Evolutionary conservation across 2,113 vertebrate genomes (phyloP).

Genomic region (Mesembrinibis cayennensis): DNA sequence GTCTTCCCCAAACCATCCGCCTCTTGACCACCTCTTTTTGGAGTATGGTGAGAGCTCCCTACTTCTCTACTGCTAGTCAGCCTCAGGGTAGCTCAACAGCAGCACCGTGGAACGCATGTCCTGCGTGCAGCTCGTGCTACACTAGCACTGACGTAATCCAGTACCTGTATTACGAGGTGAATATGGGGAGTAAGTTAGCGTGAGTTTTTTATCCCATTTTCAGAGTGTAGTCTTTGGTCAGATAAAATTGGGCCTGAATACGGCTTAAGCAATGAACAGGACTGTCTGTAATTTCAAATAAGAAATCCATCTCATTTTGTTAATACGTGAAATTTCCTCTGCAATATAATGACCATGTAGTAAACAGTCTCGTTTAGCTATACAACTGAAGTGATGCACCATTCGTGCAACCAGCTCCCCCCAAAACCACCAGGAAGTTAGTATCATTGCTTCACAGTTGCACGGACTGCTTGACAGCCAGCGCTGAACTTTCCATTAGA

Average conservation of each 20-base stretch:
- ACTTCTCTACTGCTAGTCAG: neutral
- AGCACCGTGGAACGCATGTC: neutral
- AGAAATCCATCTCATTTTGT: neutral
- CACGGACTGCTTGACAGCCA: neutral
- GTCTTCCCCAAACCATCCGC: neutral
- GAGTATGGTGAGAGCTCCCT: neutral
- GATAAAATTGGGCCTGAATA: neutral
- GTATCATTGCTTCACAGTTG: neutral
- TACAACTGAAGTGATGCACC: neutral
- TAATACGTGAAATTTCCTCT: neutral
- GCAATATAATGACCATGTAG: fast-evolving
- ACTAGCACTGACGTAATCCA: neutral
- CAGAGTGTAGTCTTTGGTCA: neutral
- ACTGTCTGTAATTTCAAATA: neutral
- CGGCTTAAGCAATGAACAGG: neutral
- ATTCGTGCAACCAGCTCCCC: neutral
- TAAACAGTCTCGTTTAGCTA: neutral
- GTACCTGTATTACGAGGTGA: neutral
- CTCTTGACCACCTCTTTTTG: neutral
- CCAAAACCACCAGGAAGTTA: neutral
- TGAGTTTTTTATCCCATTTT: neutral
- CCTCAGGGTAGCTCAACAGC: neutral
- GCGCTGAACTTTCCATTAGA: neutral
- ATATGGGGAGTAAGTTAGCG: neutral
- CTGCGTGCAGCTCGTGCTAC: neutral